phyloP scores from a whole-genome alignment of 1,140 invertebrate species.

The Hydropsyche tenuis region DNA sequence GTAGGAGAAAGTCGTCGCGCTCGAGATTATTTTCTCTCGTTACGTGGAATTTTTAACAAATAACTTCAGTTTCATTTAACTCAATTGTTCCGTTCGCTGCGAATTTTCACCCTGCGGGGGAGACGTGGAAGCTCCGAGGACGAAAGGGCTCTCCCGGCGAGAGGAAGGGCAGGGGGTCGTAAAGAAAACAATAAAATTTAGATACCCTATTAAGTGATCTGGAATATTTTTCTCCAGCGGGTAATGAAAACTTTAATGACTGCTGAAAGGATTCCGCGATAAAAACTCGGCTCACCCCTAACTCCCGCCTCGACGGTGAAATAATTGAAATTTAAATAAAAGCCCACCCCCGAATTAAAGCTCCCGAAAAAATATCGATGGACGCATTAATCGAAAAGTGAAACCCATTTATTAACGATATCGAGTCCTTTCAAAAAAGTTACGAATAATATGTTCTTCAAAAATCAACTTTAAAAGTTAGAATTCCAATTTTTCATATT shows the following conservation, averaged over 20 bases:
- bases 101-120: neutral
- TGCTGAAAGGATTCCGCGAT: slow-evolving; percentile 43
- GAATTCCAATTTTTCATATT: too few species aligned
- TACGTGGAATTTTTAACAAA: slow-evolving; percentile 23
- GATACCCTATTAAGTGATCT: slow-evolving; percentile 42
- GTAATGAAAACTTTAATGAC: slow-evolving; percentile 47
- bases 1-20: too few species aligned
- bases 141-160: neutral
- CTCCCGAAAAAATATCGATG: too few species aligned
- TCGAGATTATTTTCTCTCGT: neutral
- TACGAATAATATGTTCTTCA: too few species aligned
- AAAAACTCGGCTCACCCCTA: slow-evolving; percentile 29
- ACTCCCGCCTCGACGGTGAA: neutral
- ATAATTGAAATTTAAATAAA: slow-evolving; percentile 43
- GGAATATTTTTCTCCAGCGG: slow-evolving; percentile 44
- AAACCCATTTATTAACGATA: neutral
- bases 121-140: neutral
- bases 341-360: slow-evolving; percentile 32
- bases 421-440: neutral
- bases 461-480: too few species aligned
- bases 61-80: slow-evolving; percentile 35
- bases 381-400: neutral
- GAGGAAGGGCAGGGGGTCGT: slow-evolving; percentile 33
- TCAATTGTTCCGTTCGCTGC: slow-evolving; percentile 8
- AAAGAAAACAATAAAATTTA: slow-evolving; percentile 47